Evolutionary conservation across 2,113 vertebrate species (phyloP), one percentile per base, ranked within the genome.

Genomic region (Bubalus kerabau): DNA sequence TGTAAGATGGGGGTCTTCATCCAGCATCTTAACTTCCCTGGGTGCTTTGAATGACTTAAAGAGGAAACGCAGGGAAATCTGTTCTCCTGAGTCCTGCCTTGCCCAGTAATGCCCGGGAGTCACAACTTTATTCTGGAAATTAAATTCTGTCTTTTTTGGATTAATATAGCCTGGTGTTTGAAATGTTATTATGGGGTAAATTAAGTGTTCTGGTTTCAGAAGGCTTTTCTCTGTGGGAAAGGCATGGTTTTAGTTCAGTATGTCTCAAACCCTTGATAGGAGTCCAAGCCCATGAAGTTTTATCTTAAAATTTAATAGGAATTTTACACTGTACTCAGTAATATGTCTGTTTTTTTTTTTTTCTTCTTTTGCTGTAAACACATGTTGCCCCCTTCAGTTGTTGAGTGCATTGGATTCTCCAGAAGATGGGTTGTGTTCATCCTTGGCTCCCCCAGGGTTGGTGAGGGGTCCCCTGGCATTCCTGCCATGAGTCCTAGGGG

Each of bases 51-150:
- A 50, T 52, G 74, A 80, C 78, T 67, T 91, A 3, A 50, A 52
- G 56, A 82, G 30, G 30, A 80, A 76, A 81, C 62, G 32, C 21
- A 46, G 48, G 57, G 50, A 54, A 67, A 23, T 14, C 23, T 6
- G 24, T 82, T 91, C 56, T 87, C 52, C 43, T 59, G 67, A 84
- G 80, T 23, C 19, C 32, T 78, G 64, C 43, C 23, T 86, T 81
- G 84, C n/a, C 74, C 48, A 50, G 23, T 26, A 82, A n/a, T 91
- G 48, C 54, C 92, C 13, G 8, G 80, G 74, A 90, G 74, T 85
- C 64, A 59, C 83, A 92, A 48, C 84, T 94, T 96, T 71, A 71
- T 82, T 62, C n/a, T 94, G 30, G 92, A 96, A 96, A 90, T 96
- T 93, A 95, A 87, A 52, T 95, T 81, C 64, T 80, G 16, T 91